Evolutionary conservation across 1,140 invertebrate species (phyloP).

Genomic region (Cecropterus lyciades): DNA sequence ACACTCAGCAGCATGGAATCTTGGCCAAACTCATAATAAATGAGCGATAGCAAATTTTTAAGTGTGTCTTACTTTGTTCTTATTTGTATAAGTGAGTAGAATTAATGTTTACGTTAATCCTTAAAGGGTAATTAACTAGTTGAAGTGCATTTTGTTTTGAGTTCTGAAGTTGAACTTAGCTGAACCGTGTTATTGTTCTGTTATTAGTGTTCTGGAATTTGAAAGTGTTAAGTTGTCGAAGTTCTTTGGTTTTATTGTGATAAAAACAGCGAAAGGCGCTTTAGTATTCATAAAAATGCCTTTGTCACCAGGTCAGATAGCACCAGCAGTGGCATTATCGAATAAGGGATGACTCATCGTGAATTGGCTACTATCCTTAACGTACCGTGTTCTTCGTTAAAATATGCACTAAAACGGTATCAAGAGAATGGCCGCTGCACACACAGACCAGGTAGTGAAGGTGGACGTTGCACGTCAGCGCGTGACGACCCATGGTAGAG

Average conservation of each 20-base stretch:
- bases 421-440: constrained; percentile 26
- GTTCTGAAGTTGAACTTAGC: constrained; percentile 3
- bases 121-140: constrained; percentile 19
- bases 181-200: not conserved
- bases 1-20: no score
- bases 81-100: constrained; percentile 6
- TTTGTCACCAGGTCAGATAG: constrained; percentile 28
- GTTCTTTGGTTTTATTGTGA: not conserved
- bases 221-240: not conserved
- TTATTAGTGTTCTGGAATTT: no score
- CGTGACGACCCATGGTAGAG: constrained; percentile 20
- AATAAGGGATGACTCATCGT: constrained; percentile 28
- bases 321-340: constrained; percentile 28
- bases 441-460: constrained; percentile 31
- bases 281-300: constrained; percentile 7
- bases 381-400: constrained; percentile 16
- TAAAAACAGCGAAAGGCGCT: constrained; percentile 1
- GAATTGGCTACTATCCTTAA: constrained; percentile 30
- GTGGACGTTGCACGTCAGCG: constrained; percentile 25
- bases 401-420: constrained; percentile 32
- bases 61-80: constrained; percentile 16
- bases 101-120: constrained; percentile 18
- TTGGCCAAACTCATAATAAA: no score
- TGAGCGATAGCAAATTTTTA: constrained; percentile 3
- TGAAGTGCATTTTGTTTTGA: constrained; percentile 13